Conservation (phyloP, 1,140 invertebrate genomes). For the Euwallacea fornicatus region DNA sequence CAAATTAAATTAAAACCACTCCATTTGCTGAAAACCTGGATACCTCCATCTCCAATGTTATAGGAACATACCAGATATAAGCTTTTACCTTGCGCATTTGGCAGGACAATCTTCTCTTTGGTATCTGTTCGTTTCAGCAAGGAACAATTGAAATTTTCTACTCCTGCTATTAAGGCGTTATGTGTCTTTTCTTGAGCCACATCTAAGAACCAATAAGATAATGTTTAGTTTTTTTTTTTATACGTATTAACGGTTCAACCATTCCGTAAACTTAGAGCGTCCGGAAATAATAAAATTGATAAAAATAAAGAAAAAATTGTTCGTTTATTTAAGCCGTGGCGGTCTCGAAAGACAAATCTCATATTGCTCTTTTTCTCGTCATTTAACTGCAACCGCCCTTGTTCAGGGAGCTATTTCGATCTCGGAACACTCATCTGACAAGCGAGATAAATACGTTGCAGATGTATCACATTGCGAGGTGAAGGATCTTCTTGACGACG, state of each 20-base stretch:
- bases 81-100: slow-evolving; percentile 74
- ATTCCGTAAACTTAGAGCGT: no score
- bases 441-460: slow-evolving; percentile 1
- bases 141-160: slow-evolving; percentile 71
- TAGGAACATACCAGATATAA: background rate
- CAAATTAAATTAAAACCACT: no score
- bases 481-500: no score
- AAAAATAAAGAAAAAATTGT: no score
- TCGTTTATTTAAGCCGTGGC: no score
- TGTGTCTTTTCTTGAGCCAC: slow-evolving; percentile 74
- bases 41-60: background rate
- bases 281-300: no score
- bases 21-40: no score
- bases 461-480: background rate
- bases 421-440: background rate
- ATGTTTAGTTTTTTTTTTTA: no score
- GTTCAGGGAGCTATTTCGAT: background rate
- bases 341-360: slow-evolving; percentile 12
- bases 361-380: background rate
- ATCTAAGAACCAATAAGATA: slow-evolving; percentile 57
- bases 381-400: background rate
- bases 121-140: slow-evolving; percentile 75
- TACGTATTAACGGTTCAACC: no score
- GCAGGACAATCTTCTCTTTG: slow-evolving; percentile 76
- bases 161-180: slow-evolving; percentile 70